A percentile compares a stretch with the other conserved stretches of the same genome.
These are phyloP conservation scores for Caenorhabditis drosophilae DNA, from an alignment of 2,888 invertebrate species.

Conservation along the genomic window DNA sequence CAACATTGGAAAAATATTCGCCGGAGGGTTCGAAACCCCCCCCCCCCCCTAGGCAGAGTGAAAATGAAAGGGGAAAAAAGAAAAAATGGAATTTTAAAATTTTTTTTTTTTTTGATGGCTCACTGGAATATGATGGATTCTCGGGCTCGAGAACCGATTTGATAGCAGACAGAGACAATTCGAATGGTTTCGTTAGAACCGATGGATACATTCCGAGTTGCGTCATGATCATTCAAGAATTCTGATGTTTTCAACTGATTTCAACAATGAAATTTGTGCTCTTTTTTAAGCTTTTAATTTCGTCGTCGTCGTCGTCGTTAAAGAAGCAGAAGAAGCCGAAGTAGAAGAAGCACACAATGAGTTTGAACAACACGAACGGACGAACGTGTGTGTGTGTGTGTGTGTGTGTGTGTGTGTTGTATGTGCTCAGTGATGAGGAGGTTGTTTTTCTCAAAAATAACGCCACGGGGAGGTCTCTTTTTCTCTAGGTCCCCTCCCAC, in stretches of 20 bases:
- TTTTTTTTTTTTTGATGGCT: background rate
- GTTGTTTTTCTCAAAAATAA: too few relatives aligned
- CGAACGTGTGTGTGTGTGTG: too few relatives aligned
- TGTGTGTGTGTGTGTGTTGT: too few relatives aligned
- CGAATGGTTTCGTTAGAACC: constrained; percentile 38
- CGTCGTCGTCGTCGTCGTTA: too few relatives aligned
- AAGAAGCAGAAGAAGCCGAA: too few relatives aligned
- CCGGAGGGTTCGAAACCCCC: background rate
- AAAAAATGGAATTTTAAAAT: background rate
- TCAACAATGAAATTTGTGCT: too few relatives aligned
- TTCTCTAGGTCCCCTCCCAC: constrained; percentile 34
- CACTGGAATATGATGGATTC: constrained; percentile 51
- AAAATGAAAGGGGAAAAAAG: too few relatives aligned
- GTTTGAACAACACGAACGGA: too few relatives aligned
- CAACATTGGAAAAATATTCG: background rate
- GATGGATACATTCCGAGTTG: constrained; percentile 43
- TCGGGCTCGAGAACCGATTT: constrained; percentile 55
- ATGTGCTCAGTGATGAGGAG: constrained; percentile 13
- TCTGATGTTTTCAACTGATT: background rate
- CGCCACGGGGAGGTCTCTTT: constrained; percentile 40
- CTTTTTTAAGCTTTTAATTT: too few relatives aligned
- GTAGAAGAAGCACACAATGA: too few relatives aligned
- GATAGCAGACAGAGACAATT: constrained; percentile 45
- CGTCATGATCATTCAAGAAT: constrained; percentile 25
- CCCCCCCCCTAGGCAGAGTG: too few relatives aligned